Evolutionary conservation across 2,797 vertebrate genomes (phyloP).

Genomic region (Syngnathus rostellatus): DNA sequence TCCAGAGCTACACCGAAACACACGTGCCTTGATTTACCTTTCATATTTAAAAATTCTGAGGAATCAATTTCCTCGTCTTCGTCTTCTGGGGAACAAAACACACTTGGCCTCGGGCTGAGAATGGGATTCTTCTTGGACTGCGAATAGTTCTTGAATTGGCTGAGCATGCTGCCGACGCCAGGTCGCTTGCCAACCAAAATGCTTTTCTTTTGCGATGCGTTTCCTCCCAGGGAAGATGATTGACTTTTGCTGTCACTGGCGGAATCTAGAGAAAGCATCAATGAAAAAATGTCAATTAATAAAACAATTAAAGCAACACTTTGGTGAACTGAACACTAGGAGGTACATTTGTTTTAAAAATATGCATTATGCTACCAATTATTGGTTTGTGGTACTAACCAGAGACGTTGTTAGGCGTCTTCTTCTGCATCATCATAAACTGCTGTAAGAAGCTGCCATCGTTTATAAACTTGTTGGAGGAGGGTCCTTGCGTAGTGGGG

Average conservation of each 20-base stretch:
- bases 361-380: neutral
- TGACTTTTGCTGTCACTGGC: slow-evolving; percentile 43
- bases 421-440: slow-evolving; percentile 92
- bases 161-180: slow-evolving; percentile 77
- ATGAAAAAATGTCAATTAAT: neutral
- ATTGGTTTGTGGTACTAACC: slow-evolving; percentile 42
- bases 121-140: slow-evolving; percentile 80
- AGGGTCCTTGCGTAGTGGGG: slow-evolving; percentile 55
- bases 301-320: neutral
- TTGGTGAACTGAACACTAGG: too few species aligned
- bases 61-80: slow-evolving; percentile 78
- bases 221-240: slow-evolving; percentile 33
- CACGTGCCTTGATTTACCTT: slow-evolving; percentile 75
- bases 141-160: slow-evolving; percentile 80
- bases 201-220: slow-evolving; percentile 62
- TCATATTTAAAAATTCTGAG: slow-evolving; percentile 85
- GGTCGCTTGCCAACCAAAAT: slow-evolving; percentile 77
- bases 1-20: slow-evolving; percentile 32
- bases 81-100: slow-evolving; percentile 83
- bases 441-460: slow-evolving; percentile 98
- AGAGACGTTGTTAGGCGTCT: slow-evolving; percentile 65
- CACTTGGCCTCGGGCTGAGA: slow-evolving; percentile 75
- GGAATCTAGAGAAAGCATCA: slow-evolving; percentile 43
- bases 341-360: too few species aligned
- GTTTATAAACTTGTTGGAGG: slow-evolving; percentile 89